Percentiles rank a stretch among this genome's conserved stretches.
Conservation (phyloP, 2,888 invertebrate species). For the Spodoptera littoralis region DNA sequence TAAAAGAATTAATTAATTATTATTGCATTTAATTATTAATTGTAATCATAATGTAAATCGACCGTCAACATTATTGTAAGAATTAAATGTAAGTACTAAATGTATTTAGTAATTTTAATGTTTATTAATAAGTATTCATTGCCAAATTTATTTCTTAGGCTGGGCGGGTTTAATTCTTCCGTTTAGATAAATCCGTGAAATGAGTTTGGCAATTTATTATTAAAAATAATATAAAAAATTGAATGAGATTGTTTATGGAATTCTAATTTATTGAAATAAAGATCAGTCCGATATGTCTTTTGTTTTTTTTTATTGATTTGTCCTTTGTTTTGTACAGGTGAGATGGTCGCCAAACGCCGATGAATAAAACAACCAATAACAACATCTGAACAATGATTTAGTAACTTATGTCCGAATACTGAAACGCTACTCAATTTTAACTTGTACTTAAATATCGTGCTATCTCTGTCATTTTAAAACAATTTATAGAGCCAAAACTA, state of each 20-base stretch:
- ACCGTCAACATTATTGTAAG: constrained; percentile 50
- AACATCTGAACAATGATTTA: too few relatives aligned
- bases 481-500: too few relatives aligned
- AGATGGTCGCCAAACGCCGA: too few relatives aligned
- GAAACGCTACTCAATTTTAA: too few relatives aligned
- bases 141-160: constrained; percentile 78
- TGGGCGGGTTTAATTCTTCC: constrained; percentile 74
- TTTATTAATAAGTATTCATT: constrained; percentile 57
- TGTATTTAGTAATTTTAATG: constrained; percentile 38
- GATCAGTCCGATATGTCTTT: constrained; percentile 38
- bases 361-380: too few relatives aligned
- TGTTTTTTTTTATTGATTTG: constrained; percentile 7
- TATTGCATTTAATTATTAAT: constrained; percentile 25
- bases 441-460: too few relatives aligned
- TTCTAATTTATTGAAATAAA: constrained; percentile 58
- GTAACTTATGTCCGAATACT: too few relatives aligned
- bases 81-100: constrained; percentile 45
- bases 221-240: constrained; percentile 56
- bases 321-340: too few relatives aligned
- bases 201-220: constrained; percentile 69
- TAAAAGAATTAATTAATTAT: constrained; percentile 12
- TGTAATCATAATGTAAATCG: constrained; percentile 45
- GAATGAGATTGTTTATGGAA: constrained; percentile 49
- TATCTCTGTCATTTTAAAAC: too few relatives aligned
- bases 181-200: constrained; percentile 69